Evolutionary conservation across 2,888 invertebrate genomes (phyloP).

Genomic region (Tenthredo distinguenda): DNA sequence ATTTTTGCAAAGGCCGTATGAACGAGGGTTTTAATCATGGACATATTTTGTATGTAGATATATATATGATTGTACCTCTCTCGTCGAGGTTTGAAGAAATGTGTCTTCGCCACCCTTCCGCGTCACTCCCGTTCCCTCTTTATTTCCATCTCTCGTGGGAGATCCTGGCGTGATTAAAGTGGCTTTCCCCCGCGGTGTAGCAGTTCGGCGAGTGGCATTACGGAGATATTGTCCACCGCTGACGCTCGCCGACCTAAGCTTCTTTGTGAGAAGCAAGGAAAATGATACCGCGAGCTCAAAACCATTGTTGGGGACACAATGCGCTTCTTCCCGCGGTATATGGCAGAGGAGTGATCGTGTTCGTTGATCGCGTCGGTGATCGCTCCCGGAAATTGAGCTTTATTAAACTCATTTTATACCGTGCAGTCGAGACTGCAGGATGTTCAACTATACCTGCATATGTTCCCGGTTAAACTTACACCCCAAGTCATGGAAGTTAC

Average conservation of each 20-base stretch:
- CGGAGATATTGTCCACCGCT: slow-evolving; percentile 47
- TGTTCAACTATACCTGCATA: slow-evolving; percentile 28
- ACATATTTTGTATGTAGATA: not conserved
- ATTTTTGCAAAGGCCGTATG: too few relatives aligned
- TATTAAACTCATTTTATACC: slow-evolving; percentile 44
- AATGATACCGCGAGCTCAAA: slow-evolving; percentile 38
- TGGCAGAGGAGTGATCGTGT: slow-evolving; percentile 25
- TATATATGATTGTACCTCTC: not conserved
- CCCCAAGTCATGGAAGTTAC: not conserved
- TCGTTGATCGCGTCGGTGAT: slow-evolving; percentile 36
- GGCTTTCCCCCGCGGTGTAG: slow-evolving; percentile 11
- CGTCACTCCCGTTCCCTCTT: slow-evolving; percentile 44
- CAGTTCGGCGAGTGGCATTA: slow-evolving; percentile 48
- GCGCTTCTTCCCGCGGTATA: not conserved
- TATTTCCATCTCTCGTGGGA: not conserved
- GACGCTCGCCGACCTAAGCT: slow-evolving; percentile 43
- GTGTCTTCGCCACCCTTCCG: slow-evolving; percentile 3
- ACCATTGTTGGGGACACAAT: slow-evolving; percentile 45
- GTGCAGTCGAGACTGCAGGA: not conserved
- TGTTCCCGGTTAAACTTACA: not conserved
- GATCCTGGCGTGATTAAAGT: slow-evolving; percentile 46
- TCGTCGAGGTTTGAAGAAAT: not conserved
- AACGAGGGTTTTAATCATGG: not conserved
- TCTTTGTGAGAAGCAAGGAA: slow-evolving; percentile 41
- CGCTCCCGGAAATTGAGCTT: slow-evolving; percentile 39